Conservation (phyloP, 2,888 invertebrate species). For the Xiphydria camelus region DNA sequence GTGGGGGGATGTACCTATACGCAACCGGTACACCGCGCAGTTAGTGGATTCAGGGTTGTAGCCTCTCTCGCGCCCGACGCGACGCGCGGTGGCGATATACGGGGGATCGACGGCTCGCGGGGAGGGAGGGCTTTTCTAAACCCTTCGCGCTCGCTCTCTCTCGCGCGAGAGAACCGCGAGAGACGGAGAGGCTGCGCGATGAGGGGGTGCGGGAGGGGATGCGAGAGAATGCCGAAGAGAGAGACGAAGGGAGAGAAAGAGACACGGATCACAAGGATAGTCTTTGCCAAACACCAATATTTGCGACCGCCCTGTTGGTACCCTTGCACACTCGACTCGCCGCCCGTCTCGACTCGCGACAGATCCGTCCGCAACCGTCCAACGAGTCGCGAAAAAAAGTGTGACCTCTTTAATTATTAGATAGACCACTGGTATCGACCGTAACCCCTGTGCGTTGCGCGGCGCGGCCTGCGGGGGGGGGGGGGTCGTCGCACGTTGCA, state of each 20-base stretch:
- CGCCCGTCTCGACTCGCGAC: constrained; percentile 50
- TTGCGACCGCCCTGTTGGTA: constrained; percentile 57
- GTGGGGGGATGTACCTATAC: constrained; percentile 14
- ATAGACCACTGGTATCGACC: too few species aligned
- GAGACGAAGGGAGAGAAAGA: constrained; percentile 39
- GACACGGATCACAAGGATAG: constrained; percentile 56
- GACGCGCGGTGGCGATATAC: constrained; percentile 17
- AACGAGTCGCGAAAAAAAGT: constrained; percentile 23
- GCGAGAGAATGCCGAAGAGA: constrained; percentile 34
- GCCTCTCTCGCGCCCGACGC: constrained; percentile 14
- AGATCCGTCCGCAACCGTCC: constrained; percentile 50
- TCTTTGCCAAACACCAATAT: constrained; percentile 59
- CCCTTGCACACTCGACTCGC: constrained; percentile 53
- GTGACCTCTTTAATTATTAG: constrained; percentile 29
- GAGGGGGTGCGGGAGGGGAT: constrained; percentile 26
- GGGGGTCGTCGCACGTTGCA: too few species aligned
- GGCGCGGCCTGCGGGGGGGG: too few species aligned
- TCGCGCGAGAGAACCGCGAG: too few species aligned
- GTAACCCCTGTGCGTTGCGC: too few species aligned
- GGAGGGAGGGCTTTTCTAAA: too few species aligned
- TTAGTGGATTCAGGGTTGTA: constrained; percentile 21
- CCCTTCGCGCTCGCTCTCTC: too few species aligned
- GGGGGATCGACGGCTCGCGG: constrained; percentile 9
- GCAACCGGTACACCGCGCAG: constrained; percentile 9
- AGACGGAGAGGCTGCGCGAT: constrained; percentile 13